Evolutionary conservation across 2,888 invertebrate genomes (phyloP).

Genomic region (Volucella bombylans): DNA sequence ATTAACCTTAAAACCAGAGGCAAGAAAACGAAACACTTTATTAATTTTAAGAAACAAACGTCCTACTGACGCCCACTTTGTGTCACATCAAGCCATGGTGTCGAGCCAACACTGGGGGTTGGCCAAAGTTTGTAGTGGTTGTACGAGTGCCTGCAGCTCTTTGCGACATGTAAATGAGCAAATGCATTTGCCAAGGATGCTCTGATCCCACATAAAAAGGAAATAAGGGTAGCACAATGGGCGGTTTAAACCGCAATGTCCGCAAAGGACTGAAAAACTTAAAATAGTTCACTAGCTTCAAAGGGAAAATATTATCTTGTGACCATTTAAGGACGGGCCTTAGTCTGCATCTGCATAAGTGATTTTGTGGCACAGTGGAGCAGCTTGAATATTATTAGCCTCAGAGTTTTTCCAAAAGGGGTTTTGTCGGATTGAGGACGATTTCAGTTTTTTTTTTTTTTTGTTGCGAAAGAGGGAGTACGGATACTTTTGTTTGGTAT

Average conservation of each 20-base stretch:
- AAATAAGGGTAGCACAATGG: conserved; percentile 37
- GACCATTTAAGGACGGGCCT: conserved; percentile 46
- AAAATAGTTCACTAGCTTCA: conserved; percentile 61
- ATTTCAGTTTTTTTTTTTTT: conserved; percentile 1
- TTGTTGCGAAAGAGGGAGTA: too few species aligned
- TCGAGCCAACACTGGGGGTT: conserved; percentile 48
- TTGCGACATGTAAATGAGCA: conserved; percentile 47
- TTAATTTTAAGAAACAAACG: conserved; percentile 70
- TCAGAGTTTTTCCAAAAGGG: conserved; percentile 20
- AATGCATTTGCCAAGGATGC: conserved; percentile 22
- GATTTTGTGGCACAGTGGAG: conserved; percentile 57
- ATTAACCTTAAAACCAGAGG: conserved; percentile 68
- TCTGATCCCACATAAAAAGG: conserved; percentile 28
- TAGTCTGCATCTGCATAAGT: conserved; percentile 54
- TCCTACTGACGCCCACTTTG: conserved; percentile 67
- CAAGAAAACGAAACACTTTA: conserved; percentile 72
- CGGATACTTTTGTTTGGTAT: too few species aligned
- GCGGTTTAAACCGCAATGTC: conserved; percentile 60
- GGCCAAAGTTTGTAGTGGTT: conserved; percentile 45
- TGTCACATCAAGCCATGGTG: conserved; percentile 67
- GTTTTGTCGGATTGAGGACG: not conserved
- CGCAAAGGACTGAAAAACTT: conserved; percentile 61
- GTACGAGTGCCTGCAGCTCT: not conserved
- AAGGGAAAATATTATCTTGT: conserved; percentile 58
- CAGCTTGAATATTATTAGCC: conserved; percentile 61